Base-by-base conservation (phyloP, 1,140 invertebrate genomes). In the Drosophila cardini region DNA sequence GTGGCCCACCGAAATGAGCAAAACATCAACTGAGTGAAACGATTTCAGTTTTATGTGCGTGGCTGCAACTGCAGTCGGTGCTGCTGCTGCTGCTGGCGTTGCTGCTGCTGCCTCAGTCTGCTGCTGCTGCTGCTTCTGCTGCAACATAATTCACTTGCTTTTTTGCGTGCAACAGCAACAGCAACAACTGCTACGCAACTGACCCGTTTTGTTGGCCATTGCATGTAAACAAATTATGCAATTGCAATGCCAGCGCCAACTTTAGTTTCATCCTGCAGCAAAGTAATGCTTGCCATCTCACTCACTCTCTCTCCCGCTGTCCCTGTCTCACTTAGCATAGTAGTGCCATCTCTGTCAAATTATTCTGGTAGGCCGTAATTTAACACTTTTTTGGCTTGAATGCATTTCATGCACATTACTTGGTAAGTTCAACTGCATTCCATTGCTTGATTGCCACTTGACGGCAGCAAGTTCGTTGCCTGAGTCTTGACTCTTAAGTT, bases 171-270 rank as follows among this genome's bases (percentile, higher is more conserved):
- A 79, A 57, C 72, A 56, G 58, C 67, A 71, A 16, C 34, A 42
- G 55, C 67, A 74, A 63, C 60, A 64, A 42, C 57, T 46, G 43
- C 58, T 72, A 79, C 69, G 76, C 84, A 89, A 80, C 79, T 82
- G 83, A 87, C 84, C 84, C 84, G 84, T 89, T 84, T 84, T 89
- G 85, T 74, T 77, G 80, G 73, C 67, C 64, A 43, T 68, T 78
- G 79, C 79, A 82, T 83, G 73, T 85, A 80, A 83, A 80, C 73
- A 85, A 83, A 85, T 89, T 89, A 89, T 89, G 84, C 84, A 89
- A 89, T 84, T 87, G 69, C 84, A 72, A 77, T 72, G 62, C 62
- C 70, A 72, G 62, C 60, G 32, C 45, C 26, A 36, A 30, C 30
- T 7, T 13, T 30, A 32, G n/a, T 13, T 9, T 15, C 43, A 46